Evolutionary conservation across 2,888 invertebrate genomes (phyloP), one percentile per base, ranked within the genome.

Genomic region (Zele albiditarsus): DNA sequence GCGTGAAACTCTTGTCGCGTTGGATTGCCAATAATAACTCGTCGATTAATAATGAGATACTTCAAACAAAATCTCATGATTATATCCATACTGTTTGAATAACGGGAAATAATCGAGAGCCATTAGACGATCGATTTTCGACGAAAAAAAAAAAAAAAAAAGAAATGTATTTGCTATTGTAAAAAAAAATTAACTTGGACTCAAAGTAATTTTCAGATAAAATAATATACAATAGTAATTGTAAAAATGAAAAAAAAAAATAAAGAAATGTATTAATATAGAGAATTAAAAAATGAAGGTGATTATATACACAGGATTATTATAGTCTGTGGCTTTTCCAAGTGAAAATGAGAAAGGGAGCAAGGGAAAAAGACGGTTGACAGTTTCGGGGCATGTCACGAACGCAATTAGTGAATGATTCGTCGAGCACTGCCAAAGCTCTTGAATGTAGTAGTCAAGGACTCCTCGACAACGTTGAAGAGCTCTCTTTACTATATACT

Each of bases 341-440:
- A 82, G 80, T 72, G 84, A 86, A 85, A 28, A 12, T 53, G 14
- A 57, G 75, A 83, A 84, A 80, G 60, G 20, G 27, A 60, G 16
- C 14, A 6, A 14, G 12, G 62, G 42, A 28, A 71, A 20, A 67
- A 71, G 57, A 57, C 80, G 83, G 84, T 87, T 86, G 88, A 86
- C 86, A 85, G 85, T 85, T 84, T 81, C 83, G 84, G 87, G 82
- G 85, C 84, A 84, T 87, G 87, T 89, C 88, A 88, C 88, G 88
- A 88, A 89, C 84, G 87, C 89, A 89, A 89, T 89, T 89, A 89
- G 89, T 89, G 88, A 88, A 81, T 85, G 87, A 88, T 88, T 88
- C 84, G 86, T 87, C 85, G 82, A 89, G 88, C 82, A 84, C 86
- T 80, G 82, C 80, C 12, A 38, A 42, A 28, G 75, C 67, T 62